Evolutionary conservation across 2,797 vertebrate genomes (phyloP).

Genomic region (Typhlichthys eigenmanni): DNA sequence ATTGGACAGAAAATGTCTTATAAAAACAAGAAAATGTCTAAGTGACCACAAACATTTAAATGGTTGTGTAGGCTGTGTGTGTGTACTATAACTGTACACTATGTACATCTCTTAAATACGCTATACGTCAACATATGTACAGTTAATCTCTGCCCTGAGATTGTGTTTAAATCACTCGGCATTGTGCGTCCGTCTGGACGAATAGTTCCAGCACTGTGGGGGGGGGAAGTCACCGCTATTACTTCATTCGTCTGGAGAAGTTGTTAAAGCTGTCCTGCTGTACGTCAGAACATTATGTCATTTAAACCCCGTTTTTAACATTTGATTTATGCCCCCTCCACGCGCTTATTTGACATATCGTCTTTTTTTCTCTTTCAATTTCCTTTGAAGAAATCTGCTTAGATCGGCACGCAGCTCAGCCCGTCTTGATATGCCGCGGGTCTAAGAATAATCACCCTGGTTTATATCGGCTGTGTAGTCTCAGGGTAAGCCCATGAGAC

Average conservation of each 20-base stretch:
- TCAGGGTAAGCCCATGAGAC: too few relatives aligned
- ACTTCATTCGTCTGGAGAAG: slow-evolving; percentile 63
- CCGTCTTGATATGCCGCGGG: too few relatives aligned
- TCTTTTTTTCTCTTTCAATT: neutral
- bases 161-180: neutral
- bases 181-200: slow-evolving; percentile 49
- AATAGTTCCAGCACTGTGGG: slow-evolving; percentile 46
- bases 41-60: too few relatives aligned
- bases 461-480: too few relatives aligned
- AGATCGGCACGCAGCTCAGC: too few relatives aligned
- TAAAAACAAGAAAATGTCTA: too few relatives aligned
- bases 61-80: too few relatives aligned
- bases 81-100: too few relatives aligned
- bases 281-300: slow-evolving; percentile 75
- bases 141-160: neutral
- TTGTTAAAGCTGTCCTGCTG: slow-evolving; percentile 65
- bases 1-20: too few relatives aligned
- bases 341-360: too few relatives aligned
- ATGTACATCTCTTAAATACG: too few relatives aligned
- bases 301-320: slow-evolving; percentile 56
- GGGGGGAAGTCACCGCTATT: slow-evolving; percentile 51
- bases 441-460: too few relatives aligned
- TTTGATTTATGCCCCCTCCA: slow-evolving; percentile 30
- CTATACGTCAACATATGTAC: neutral
- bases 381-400: neutral